Conservation (phyloP, 2,888 invertebrate species). For the Tetanocera ferruginea region DNA sequence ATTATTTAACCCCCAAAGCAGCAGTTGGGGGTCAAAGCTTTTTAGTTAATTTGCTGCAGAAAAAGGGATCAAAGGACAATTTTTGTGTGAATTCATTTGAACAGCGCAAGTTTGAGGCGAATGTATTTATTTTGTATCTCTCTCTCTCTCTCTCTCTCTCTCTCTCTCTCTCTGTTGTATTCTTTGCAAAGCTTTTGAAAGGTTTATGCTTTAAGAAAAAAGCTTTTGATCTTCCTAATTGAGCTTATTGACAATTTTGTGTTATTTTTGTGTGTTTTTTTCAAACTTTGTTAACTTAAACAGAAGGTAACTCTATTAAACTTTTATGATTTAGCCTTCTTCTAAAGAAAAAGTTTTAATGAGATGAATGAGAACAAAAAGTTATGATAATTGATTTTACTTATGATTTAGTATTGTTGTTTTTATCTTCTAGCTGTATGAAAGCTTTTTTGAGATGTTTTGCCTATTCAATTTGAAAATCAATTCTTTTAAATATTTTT, state of each 20-base stretch:
- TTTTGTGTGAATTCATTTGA: not conserved
- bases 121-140: not conserved
- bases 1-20: not conserved
- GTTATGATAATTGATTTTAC: too few species aligned
- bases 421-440: too few species aligned
- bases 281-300: too few species aligned
- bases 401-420: too few species aligned
- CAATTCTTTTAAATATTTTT: too few species aligned
- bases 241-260: not conserved
- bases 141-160: not conserved
- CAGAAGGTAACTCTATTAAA: too few species aligned
- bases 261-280: too few species aligned
- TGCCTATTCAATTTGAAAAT: too few species aligned
- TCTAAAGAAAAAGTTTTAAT: too few species aligned
- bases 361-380: too few species aligned
- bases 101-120: not conserved
- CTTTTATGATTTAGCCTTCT: too few species aligned
- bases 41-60: constrained; percentile 25
- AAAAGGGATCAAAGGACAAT: constrained; percentile 22
- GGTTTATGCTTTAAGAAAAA: not conserved
- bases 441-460: too few species aligned
- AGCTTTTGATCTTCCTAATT: constrained; percentile 6
- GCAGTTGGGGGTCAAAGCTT: constrained; percentile 18
- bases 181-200: not conserved
- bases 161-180: not conserved